Conservation (phyloP, 2,113 vertebrate species). For the Collichthys lucidus region DNA sequence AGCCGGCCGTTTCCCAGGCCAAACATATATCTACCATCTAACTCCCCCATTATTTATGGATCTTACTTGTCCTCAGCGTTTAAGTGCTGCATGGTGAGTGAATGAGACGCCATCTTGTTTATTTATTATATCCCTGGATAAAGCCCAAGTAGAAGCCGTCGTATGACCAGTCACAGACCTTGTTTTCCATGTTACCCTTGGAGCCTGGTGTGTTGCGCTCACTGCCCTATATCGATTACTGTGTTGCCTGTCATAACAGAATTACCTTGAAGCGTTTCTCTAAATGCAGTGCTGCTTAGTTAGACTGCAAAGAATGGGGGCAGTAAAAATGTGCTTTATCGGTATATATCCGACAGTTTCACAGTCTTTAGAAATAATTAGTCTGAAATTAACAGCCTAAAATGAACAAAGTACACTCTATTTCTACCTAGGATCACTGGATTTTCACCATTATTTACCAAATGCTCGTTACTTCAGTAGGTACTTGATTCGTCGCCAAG, state of each 20-base stretch:
- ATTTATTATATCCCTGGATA: slow-evolving; percentile 71
- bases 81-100: slow-evolving; percentile 77
- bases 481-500: slow-evolving; percentile 63
- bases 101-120: slow-evolving; percentile 78
- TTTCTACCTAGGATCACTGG: not conserved
- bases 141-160: slow-evolving; percentile 54
- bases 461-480: slow-evolving; percentile 34
- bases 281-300: slow-evolving; percentile 27
- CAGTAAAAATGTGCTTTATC: slow-evolving; percentile 7
- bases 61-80: slow-evolving; percentile 78
- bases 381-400: slow-evolving; percentile 14
- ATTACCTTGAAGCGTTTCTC: slow-evolving; percentile 47
- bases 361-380: slow-evolving; percentile 23
- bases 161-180: slow-evolving; percentile 62
- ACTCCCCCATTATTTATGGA: slow-evolving; percentile 82
- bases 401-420: slow-evolving; percentile 9
- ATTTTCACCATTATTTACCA: slow-evolving; percentile 43
- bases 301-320: slow-evolving; percentile 6
- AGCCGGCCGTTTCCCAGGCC: slow-evolving; percentile 77
- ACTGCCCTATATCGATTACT: slow-evolving; percentile 62
- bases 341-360: not conserved
- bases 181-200: slow-evolving; percentile 62
- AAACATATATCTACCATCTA: slow-evolving; percentile 77
- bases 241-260: slow-evolving; percentile 51
- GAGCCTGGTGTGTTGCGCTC: slow-evolving; percentile 48